phyloP scores from a whole-genome alignment of 1,140 invertebrate genomes.

The Daktulosphaira vitifoliae region DNA sequence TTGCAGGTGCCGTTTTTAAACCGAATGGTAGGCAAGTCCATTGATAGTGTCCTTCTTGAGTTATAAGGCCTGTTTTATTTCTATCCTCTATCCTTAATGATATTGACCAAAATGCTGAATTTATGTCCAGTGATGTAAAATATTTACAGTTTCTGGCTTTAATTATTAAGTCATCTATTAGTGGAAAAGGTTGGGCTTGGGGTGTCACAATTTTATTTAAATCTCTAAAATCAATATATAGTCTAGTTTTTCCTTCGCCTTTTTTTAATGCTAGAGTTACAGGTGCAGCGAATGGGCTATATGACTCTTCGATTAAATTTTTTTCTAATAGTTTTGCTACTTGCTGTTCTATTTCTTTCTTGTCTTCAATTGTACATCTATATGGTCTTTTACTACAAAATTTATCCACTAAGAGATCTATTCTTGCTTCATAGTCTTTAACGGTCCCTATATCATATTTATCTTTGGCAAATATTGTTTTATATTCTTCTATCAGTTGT shows the following conservation, averaged over 20 bases:
- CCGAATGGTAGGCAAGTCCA: too few species aligned
- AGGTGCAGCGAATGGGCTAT: constrained; percentile 42
- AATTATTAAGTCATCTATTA: constrained; percentile 41
- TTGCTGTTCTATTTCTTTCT: constrained; percentile 43
- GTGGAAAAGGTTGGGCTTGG: constrained; percentile 43
- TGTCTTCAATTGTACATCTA: too few species aligned
- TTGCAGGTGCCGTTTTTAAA: constrained; percentile 44
- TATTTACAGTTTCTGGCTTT: constrained; percentile 42
- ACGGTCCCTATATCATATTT: constrained; percentile 40
- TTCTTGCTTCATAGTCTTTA: constrained; percentile 40
- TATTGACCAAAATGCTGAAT: constrained; percentile 44
- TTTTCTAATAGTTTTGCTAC: constrained; percentile 41
- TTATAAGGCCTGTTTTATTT: constrained; percentile 43
- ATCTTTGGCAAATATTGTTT: constrained; percentile 40
- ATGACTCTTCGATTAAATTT: constrained; percentile 43
- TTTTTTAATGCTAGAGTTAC: constrained; percentile 42
- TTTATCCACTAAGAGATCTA: constrained; percentile 39
- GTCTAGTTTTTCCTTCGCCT: constrained; percentile 41
- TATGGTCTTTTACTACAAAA: constrained; percentile 41
- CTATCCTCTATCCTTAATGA: constrained; percentile 41
- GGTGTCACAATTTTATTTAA: constrained; percentile 43
- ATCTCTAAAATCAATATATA: constrained; percentile 43
- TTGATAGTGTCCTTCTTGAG: too few species aligned
- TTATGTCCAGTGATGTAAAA: constrained; percentile 43
- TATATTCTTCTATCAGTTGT: constrained; percentile 39